These are phyloP conservation scores for Toxotes lorentzi DNA, from an alignment of 2,797 vertebrate genomes.

Conservation along the genomic window DNA sequence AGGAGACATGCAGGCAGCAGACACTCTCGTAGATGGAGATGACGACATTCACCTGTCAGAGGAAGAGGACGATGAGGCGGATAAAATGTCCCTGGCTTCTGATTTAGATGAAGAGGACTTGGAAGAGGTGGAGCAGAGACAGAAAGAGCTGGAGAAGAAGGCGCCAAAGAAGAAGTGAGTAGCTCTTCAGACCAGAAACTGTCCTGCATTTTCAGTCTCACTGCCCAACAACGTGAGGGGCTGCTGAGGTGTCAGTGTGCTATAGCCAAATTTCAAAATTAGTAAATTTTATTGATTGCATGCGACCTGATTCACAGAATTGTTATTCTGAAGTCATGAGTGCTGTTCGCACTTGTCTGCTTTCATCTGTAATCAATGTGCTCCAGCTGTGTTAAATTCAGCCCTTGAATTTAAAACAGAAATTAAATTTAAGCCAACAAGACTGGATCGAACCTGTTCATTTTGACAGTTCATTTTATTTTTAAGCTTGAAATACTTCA, in stretches of 20 bases:
- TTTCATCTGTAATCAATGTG: not conserved
- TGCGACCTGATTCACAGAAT: not conserved
- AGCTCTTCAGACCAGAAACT: not conserved
- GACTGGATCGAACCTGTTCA: not conserved
- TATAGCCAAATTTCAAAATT: no score
- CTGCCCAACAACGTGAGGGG: no score
- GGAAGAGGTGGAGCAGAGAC: conserved; percentile 84
- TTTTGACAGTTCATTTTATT: no score
- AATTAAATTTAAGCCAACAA: not conserved
- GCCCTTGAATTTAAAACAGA: not conserved
- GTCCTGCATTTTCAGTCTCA: not conserved
- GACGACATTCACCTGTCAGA: conserved; percentile 89
- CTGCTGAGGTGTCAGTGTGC: no score
- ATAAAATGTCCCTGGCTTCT: conserved; percentile 90
- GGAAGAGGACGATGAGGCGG: conserved; percentile 70
- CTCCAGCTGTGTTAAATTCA: not conserved
- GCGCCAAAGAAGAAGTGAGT: conserved; percentile 78
- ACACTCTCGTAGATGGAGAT: conserved; percentile 81
- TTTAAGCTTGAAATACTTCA: no score
- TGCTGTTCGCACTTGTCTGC: not conserved
- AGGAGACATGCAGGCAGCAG: conserved; percentile 92
- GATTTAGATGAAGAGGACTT: conserved; percentile 92
- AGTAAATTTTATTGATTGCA: no score
- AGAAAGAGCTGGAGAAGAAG: conserved; percentile 74
- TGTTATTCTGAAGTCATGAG: no score